A percentile compares a stretch with the other conserved stretches of the same genome.
phyloP scores from a whole-genome alignment of 2,888 invertebrate species.

The Alsophila aescularia region DNA sequence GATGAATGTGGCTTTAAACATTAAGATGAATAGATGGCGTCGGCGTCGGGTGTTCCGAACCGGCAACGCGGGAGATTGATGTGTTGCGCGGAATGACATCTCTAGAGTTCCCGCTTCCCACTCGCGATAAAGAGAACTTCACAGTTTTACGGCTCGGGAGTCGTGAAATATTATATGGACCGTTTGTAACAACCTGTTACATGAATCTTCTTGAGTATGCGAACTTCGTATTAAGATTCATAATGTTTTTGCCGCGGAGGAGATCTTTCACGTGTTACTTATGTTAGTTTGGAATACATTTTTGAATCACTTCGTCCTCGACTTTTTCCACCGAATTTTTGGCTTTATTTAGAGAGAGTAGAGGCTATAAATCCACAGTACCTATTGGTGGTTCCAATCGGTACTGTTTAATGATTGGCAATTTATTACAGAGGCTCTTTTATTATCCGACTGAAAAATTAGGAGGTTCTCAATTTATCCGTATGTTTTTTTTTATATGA shows the following conservation, averaged over 20 bases:
- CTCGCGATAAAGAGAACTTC: constrained; percentile 50
- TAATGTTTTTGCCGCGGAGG: constrained; percentile 8
- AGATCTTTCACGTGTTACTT: neutral
- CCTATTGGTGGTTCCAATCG: no score
- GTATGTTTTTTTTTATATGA: no score
- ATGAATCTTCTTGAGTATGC: constrained; percentile 35
- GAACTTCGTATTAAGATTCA: constrained; percentile 40
- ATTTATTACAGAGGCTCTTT: no score
- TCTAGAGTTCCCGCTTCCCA: constrained; percentile 40
- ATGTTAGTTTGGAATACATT: neutral
- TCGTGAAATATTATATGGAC: constrained; percentile 44
- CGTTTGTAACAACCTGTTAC: constrained; percentile 51
- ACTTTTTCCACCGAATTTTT: neutral
- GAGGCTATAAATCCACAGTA: no score
- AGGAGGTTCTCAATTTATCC: no score
- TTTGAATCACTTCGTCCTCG: neutral
- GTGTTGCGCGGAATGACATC: constrained; percentile 58
- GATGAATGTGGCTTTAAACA: constrained; percentile 55
- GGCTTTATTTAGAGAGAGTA: no score
- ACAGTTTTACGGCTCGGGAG: constrained; percentile 52
- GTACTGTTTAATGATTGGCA: no score
- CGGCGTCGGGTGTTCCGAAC: constrained; percentile 35
- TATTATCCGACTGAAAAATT: no score
- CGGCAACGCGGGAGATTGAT: constrained; percentile 62
- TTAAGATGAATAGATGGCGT: constrained; percentile 54